Conservation (phyloP, 2,797 vertebrate species). For the Tapera naevia region DNA sequence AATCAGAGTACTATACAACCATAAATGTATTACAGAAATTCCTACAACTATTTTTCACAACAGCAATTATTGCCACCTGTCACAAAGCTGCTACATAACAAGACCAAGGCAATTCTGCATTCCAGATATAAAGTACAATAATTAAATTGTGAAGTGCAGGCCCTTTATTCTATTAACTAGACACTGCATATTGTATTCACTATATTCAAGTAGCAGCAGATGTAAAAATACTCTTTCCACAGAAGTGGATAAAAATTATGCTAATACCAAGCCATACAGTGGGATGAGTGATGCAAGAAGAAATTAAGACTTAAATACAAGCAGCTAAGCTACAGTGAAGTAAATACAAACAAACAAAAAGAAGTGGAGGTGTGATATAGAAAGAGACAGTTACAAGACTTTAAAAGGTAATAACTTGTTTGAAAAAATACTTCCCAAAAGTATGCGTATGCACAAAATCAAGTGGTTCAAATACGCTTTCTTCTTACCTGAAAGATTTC, state of each 20-base stretch:
- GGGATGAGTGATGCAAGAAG: background rate
- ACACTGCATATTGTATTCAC: background rate
- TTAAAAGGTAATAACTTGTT: background rate
- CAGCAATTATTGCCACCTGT: background rate
- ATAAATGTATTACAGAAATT: background rate
- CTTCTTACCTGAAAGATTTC: constrained; percentile 89
- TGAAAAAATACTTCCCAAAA: background rate
- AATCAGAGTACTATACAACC: background rate
- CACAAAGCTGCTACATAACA: background rate
- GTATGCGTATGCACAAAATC: background rate
- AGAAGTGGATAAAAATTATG: background rate
- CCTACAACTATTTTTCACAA: background rate
- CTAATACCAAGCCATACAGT: background rate
- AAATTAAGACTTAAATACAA: background rate
- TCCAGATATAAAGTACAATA: background rate
- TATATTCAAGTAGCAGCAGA: background rate
- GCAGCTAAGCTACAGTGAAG: background rate
- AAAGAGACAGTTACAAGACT: background rate
- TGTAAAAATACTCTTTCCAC: background rate
- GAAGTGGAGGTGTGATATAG: background rate
- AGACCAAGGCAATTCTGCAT: background rate
- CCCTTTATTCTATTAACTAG: background rate
- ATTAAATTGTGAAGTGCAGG: background rate
- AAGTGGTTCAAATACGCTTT: background rate
- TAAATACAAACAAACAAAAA: background rate